These are phyloP conservation scores for Cheilosia vulpina DNA, from an alignment of 2,888 invertebrate genomes.

Conservation along the genomic window DNA sequence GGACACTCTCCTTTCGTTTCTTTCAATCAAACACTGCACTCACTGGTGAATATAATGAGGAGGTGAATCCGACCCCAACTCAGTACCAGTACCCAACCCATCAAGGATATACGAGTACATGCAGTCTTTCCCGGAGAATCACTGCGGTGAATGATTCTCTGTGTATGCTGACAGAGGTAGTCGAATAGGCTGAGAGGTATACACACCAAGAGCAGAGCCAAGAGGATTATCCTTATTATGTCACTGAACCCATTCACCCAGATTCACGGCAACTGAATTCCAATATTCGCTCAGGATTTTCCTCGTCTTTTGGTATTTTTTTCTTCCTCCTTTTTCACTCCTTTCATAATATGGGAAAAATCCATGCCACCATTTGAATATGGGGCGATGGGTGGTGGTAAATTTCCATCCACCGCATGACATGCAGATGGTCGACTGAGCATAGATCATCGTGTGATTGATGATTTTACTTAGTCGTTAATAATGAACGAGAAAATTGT, in stretches of 20 bases:
- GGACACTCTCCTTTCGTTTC: slow-evolving; percentile 41
- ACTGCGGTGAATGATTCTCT: slow-evolving; percentile 53
- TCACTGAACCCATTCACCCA: slow-evolving; percentile 73
- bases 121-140: slow-evolving; percentile 53
- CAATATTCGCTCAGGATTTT: slow-evolving; percentile 50
- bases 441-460: slow-evolving; percentile 67
- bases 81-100: neutral
- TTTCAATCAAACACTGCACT: slow-evolving; percentile 30
- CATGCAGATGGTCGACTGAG: slow-evolving; percentile 54
- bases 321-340: neutral
- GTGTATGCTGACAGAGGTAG: slow-evolving; percentile 51
- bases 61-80: slow-evolving; percentile 8
- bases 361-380: neutral
- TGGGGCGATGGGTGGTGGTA: neutral
- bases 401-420: slow-evolving; percentile 39
- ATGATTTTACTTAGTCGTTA: slow-evolving; percentile 69
- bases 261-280: slow-evolving; percentile 70
- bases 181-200: slow-evolving; percentile 51
- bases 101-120: slow-evolving; percentile 45
- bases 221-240: slow-evolving; percentile 65
- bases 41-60: slow-evolving; percentile 53
- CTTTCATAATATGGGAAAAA: neutral
- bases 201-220: slow-evolving; percentile 15
- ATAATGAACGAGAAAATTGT: slow-evolving; percentile 62
- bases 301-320: slow-evolving; percentile 10